These are phyloP conservation scores for Caerostris darwini DNA, from an alignment of 1,140 invertebrate species.

Conservation along the genomic window DNA sequence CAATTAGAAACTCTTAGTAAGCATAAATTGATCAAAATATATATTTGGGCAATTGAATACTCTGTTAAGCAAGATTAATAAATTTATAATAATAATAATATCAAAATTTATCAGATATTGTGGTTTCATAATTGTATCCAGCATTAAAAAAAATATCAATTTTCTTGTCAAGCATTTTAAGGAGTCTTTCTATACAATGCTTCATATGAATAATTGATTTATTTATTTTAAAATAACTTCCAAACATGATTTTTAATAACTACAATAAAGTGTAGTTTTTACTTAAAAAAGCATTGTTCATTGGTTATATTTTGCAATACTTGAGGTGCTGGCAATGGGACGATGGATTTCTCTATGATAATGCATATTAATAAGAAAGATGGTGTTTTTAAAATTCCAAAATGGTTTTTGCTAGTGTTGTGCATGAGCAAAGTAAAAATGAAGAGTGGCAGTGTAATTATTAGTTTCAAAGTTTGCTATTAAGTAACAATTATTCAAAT, in stretches of 20 bases:
- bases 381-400: slow-evolving; percentile 8
- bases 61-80: not conserved
- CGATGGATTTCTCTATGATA: not conserved
- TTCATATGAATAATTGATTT: too few relatives aligned
- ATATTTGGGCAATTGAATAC: not conserved
- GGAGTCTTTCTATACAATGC: too few relatives aligned
- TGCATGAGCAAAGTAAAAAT: slow-evolving; percentile 18
- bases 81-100: not conserved
- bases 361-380: not conserved
- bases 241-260: too few relatives aligned
- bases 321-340: slow-evolving; percentile 3
- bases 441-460: slow-evolving; percentile 35
- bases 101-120: not conserved
- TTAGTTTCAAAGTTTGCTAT: not conserved
- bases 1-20: not conserved
- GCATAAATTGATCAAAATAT: not conserved
- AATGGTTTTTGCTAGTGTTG: not conserved
- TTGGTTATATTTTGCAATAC: not conserved
- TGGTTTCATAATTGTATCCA: slow-evolving; percentile 19
- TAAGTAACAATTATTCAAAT: not conserved
- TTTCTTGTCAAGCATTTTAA: not conserved
- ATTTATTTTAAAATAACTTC: too few relatives aligned
- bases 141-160: not conserved
- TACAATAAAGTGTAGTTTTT: too few relatives aligned
- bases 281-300: too few relatives aligned